Evolutionary conservation across 2,797 vertebrate genomes (phyloP).

Genomic region (Hyperoplus immaculatus): DNA sequence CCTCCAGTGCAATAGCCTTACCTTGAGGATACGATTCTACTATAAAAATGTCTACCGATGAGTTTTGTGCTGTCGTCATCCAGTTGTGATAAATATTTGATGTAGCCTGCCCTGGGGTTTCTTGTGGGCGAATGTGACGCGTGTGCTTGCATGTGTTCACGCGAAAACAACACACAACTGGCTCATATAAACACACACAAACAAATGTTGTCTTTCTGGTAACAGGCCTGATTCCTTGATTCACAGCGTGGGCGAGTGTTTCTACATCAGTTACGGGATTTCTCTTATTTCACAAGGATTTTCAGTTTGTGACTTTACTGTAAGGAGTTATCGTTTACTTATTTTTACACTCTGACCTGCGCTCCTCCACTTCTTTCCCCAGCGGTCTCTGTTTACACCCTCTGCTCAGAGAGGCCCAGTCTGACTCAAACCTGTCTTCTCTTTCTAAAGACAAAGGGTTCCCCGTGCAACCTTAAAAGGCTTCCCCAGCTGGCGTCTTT

Average conservation of each 20-base stretch:
- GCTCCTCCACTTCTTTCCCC: not conserved
- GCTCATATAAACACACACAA: slow-evolving; percentile 25
- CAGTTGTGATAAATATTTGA: slow-evolving; percentile 29
- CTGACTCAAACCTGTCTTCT: slow-evolving; percentile 36
- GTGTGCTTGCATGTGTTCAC: slow-evolving; percentile 25
- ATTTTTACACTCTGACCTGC: not conserved
- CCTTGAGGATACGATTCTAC: slow-evolving; percentile 42
- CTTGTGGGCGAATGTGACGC: slow-evolving; percentile 8
- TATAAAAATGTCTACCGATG: not conserved
- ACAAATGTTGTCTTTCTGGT: slow-evolving; percentile 4
- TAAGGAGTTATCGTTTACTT: not conserved
- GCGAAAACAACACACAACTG: slow-evolving; percentile 2
- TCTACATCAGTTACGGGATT: slow-evolving; percentile 7
- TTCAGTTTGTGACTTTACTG: not conserved
- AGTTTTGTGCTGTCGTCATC: slow-evolving; percentile 10
- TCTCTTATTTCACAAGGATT: slow-evolving; percentile 1
- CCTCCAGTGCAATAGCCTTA: slow-evolving; percentile 34
- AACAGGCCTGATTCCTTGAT: not conserved
- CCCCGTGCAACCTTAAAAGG: slow-evolving; percentile 74
- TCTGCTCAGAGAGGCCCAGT: slow-evolving; percentile 1
- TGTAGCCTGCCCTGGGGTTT: slow-evolving; percentile 8
- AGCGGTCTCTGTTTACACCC: slow-evolving; percentile 28
- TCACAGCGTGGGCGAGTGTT: not conserved
- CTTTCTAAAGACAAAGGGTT: slow-evolving; percentile 39
- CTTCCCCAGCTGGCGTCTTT: slow-evolving; percentile 76